phyloP scores from a whole-genome alignment of 2,113 vertebrate genomes.

The Boulengeromyrus knoepffleri region DNA sequence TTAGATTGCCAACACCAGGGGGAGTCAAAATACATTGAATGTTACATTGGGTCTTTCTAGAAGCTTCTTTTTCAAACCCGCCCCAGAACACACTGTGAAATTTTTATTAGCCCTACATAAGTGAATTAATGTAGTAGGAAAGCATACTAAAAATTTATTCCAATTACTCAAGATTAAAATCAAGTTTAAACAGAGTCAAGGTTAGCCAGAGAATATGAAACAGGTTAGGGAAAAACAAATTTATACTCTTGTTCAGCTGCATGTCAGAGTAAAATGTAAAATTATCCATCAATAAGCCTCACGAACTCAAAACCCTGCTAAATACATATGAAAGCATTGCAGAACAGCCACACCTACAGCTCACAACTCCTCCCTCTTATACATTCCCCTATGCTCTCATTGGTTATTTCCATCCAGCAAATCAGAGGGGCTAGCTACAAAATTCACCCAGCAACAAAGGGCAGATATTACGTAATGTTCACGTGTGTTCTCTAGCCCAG shows the following conservation, averaged over 20 bases:
- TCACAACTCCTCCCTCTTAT: conserved; percentile 37
- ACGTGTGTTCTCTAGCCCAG: background rate
- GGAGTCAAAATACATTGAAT: conserved; percentile 44
- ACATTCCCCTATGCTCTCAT: conserved; percentile 50
- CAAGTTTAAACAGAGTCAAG: background rate
- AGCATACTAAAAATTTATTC: background rate
- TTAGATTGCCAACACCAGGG: conserved; percentile 51
- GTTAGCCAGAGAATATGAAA: background rate
- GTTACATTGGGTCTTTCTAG: conserved; percentile 37
- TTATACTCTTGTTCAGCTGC: background rate
- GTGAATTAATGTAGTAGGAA: no score
- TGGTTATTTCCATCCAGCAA: conserved; percentile 48
- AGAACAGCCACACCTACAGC: conserved; percentile 1
- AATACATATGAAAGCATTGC: background rate
- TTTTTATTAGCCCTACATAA: conserved; percentile 7
- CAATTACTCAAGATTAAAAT: background rate
- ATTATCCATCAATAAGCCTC: background rate
- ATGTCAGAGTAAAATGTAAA: background rate
- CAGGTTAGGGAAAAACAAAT: background rate
- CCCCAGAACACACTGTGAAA: conserved; percentile 2
- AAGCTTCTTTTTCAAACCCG: conserved; percentile 41
- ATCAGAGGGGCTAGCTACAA: conserved; percentile 42
- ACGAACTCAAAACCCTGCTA: background rate
- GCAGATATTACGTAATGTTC: conserved; percentile 49
- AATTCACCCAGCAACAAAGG: conserved; percentile 49